Evolutionary conservation across 2,888 invertebrate genomes (phyloP), one percentile per base, ranked within the genome.

Genomic region (Cyaniris semiargus): DNA sequence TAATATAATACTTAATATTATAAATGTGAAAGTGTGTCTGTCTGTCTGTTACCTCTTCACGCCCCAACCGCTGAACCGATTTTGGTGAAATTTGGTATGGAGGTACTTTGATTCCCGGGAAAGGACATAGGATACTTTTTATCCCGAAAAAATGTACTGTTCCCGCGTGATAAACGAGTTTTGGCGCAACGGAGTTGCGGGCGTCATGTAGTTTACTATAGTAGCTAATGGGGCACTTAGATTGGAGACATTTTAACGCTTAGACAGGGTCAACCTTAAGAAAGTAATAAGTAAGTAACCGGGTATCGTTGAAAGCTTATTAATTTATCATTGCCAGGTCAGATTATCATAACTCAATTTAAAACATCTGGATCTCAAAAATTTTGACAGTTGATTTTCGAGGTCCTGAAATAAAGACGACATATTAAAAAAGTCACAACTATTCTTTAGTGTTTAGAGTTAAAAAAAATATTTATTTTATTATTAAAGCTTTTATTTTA

Each of bases 331-430:
- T 60, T 21, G 60, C 60, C 60, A 60, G 13, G 60, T 23, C 58
- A 58, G n/a, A 58, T 21, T 21, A 58, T 5, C 60, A 60, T 60
- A 60, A 60, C 60, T 60, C 60, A 60, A 60, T 60, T 60, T 60
- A 60, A 21, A 60, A 21, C 58, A 8, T 21, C 58, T 58, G 58
- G 8, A 2, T 60, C 60, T 23, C 23, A 60, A 60, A 56, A 58
- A 23, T 10, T 60, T 23, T 23, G 13, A 60, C 60, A 60, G 60
- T 23, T 60, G 23, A 23, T 23, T 60, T 21, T 23, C 23, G 23
- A 23, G 23, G 13, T 10, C 10, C 10, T 23, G 23, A 60, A 60
- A 21, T 60, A 21, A 23, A 53, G 13, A 18, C 48, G 5, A 53
- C 5, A 5, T 53, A 18, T 18, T 5, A 18, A 53, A 18, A 18